A percentile compares a stretch with the other conserved stretches of the same genome.
phyloP scores from a whole-genome alignment of 1,140 invertebrate species.

The Luehdorfia chinensis region DNA sequence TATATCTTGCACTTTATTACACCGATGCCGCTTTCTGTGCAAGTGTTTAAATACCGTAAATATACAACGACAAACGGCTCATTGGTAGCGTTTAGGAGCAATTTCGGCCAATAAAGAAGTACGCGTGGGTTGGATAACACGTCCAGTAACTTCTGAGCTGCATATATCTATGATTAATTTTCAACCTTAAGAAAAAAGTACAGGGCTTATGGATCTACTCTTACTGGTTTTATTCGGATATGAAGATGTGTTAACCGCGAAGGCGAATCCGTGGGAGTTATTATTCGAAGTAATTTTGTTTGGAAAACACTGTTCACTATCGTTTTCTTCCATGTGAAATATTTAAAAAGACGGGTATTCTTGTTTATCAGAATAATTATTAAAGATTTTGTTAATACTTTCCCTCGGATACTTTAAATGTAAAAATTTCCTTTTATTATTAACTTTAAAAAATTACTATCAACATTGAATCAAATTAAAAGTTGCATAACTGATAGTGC shows the following conservation, averaged over 20 bases:
- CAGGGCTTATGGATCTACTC: conserved; percentile 23
- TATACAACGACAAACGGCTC: conserved; percentile 61
- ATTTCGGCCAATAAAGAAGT: conserved; percentile 66
- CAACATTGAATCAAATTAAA: no score
- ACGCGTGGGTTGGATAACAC: conserved; percentile 54
- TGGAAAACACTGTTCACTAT: conserved; percentile 28
- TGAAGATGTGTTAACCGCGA: conserved; percentile 41
- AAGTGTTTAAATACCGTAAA: conserved; percentile 56
- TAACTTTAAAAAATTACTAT: no score
- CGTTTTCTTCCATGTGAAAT: conserved; percentile 17
- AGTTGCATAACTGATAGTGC: no score
- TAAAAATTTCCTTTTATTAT: no score
- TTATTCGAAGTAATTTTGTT: conserved; percentile 48
- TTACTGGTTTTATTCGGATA: conserved; percentile 32
- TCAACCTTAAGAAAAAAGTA: conserved; percentile 15
- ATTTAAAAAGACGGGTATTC: background rate
- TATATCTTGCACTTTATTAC: conserved; percentile 54
- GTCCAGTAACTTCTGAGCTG: conserved; percentile 41
- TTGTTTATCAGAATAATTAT: no score
- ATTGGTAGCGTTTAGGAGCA: conserved; percentile 70
- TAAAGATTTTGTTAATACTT: no score
- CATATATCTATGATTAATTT: conserved; percentile 18
- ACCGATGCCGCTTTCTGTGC: conserved; percentile 39
- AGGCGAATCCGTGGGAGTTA: conserved; percentile 48
- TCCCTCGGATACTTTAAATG: no score